Evolutionary conservation across 2,888 invertebrate species (phyloP).

Genomic region (Hydrotaea cyrtoneurina): DNA sequence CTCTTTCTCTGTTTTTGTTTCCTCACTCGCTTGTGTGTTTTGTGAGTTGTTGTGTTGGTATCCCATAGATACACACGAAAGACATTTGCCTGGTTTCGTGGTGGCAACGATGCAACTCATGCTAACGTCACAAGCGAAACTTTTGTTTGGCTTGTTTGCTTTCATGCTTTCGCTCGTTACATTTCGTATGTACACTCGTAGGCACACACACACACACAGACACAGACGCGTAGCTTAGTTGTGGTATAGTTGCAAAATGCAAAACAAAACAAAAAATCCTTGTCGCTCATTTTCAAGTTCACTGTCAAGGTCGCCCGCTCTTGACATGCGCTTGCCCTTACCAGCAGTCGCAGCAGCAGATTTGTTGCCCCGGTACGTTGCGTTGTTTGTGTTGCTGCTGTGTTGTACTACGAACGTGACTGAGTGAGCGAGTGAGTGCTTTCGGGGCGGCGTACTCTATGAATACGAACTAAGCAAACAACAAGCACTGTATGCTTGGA

Average conservation of each 20-base stretch:
- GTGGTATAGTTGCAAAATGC: slow-evolving; percentile 56
- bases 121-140: slow-evolving; percentile 52
- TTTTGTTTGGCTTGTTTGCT: slow-evolving; percentile 16
- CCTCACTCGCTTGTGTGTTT: slow-evolving; percentile 32
- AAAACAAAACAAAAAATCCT: slow-evolving; percentile 73
- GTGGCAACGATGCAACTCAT: slow-evolving; percentile 56
- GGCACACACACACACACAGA: no score
- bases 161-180: slow-evolving; percentile 31
- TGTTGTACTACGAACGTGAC: slow-evolving; percentile 26
- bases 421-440: slow-evolving; percentile 4
- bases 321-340: slow-evolving; percentile 79
- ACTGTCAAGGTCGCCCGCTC: slow-evolving; percentile 90
- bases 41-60: slow-evolving; percentile 24
- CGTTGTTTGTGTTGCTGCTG: neutral
- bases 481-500: slow-evolving; percentile 11
- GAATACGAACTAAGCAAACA: neutral
- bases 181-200: slow-evolving; percentile 34
- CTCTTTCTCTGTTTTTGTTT: slow-evolving; percentile 16
- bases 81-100: slow-evolving; percentile 30
- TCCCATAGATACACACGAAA: slow-evolving; percentile 57
- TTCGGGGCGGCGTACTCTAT: neutral
- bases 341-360: slow-evolving; percentile 34
- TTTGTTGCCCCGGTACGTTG: slow-evolving; percentile 56
- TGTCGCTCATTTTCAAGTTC: slow-evolving; percentile 85
- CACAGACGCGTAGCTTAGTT: neutral